These are phyloP conservation scores for Austrofundulus limnaeus DNA, from an alignment of 2,113 vertebrate genomes.

Conservation along the genomic window DNA sequence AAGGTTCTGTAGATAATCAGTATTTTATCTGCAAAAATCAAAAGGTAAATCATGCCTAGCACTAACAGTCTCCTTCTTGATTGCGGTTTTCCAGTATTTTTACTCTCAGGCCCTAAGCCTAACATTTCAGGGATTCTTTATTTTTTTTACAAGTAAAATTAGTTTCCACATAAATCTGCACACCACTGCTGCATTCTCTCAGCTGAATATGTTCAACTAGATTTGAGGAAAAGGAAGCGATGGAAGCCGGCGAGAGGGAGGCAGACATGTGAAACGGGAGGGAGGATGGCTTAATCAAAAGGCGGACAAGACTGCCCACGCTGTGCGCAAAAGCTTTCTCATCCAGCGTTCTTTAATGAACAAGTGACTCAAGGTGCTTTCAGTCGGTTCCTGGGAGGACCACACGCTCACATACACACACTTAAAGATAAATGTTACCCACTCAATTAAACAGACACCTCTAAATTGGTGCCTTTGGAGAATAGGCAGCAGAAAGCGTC, in stretches of 20 bases:
- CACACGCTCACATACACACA: constrained; percentile 20
- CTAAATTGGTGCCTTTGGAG: constrained; percentile 49
- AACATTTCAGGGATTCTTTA: constrained; percentile 34
- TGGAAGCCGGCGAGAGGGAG: constrained; percentile 1
- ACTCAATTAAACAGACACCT: constrained; percentile 59
- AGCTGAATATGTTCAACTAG: constrained; percentile 17
- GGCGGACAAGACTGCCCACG: constrained; percentile 47
- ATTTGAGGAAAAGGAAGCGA: constrained; percentile 4
- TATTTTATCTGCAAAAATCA: neutral
- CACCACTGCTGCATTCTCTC: constrained; percentile 3
- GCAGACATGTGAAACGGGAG: constrained; percentile 1
- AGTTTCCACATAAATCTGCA: constrained; percentile 14
- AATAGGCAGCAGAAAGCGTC: constrained; percentile 10
- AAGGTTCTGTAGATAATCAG: neutral
- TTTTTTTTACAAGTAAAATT: constrained; percentile 24
- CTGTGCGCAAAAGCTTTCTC: constrained; percentile 55
- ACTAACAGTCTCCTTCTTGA: too few species aligned
- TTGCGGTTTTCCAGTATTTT: neutral
- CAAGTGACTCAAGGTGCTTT: constrained; percentile 65
- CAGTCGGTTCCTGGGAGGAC: constrained; percentile 31
- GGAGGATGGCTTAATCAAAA: constrained; percentile 56
- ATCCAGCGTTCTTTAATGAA: constrained; percentile 65
- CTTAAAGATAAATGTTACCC: constrained; percentile 49
- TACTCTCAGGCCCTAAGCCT: constrained; percentile 9
- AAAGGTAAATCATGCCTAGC: too few species aligned